Conservation (phyloP, 2,888 invertebrate species). For the Podotricha telesiphe region DNA sequence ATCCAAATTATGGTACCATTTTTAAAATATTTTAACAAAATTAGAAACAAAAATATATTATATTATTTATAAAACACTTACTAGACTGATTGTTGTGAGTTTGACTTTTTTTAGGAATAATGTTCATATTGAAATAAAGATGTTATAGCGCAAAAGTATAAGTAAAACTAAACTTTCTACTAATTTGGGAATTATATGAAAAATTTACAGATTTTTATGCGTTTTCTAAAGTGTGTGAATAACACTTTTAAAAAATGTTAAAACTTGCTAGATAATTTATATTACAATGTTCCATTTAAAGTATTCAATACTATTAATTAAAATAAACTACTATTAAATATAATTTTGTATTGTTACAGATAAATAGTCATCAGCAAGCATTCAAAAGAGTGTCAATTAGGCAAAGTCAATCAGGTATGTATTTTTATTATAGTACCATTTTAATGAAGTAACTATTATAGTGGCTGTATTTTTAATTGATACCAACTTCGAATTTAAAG, state of each 20-base stretch:
- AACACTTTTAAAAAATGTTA: no score
- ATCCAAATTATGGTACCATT: neutral
- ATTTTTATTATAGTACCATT: neutral
- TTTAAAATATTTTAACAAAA: neutral
- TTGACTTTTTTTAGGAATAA: neutral
- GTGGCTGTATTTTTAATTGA: no score
- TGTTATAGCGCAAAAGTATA: no score
- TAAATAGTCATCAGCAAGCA: neutral
- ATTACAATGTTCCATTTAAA: no score
- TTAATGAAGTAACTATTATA: neutral
- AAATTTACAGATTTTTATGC: no score
- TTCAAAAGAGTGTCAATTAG: neutral
- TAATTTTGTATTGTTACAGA: slow-evolving; percentile 9
- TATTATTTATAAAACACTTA: neutral
- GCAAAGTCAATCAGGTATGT: neutral
- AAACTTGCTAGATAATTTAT: no score
- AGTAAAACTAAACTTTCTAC: no score
- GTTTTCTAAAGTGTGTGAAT: no score
- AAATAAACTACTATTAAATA: neutral
- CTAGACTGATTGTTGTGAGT: neutral
- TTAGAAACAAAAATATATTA: neutral
- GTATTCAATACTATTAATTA: neutral
- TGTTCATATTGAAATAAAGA: neutral
- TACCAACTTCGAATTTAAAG: no score
- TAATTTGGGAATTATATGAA: no score